phyloP scores from a whole-genome alignment of 2,888 invertebrate species.

The Heteropelma amictum region DNA sequence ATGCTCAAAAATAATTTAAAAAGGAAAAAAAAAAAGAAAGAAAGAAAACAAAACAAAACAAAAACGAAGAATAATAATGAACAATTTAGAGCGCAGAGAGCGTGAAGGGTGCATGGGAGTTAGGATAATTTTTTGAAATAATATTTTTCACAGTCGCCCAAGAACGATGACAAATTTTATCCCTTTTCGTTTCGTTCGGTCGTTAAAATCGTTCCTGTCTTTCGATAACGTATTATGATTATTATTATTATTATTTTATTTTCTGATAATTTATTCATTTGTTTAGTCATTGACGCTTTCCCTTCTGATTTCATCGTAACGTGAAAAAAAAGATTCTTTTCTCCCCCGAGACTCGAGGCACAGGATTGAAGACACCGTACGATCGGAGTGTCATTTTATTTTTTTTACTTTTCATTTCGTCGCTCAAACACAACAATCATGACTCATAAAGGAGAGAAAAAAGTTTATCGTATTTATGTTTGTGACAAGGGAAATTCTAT shows the following conservation, averaged over 20 bases:
- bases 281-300: background rate
- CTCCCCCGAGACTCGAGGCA: no score
- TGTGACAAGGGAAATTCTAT: slow-evolving; percentile 76
- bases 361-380: no score
- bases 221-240: slow-evolving; percentile 31
- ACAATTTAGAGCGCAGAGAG: slow-evolving; percentile 13
- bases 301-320: background rate
- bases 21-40: background rate
- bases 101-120: slow-evolving; percentile 10
- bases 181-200: slow-evolving; percentile 30
- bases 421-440: no score
- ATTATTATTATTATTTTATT: slow-evolving; percentile 45
- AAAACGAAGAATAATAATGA: slow-evolving; percentile 12
- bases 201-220: slow-evolving; percentile 28
- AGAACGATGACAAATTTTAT: slow-evolving; percentile 1
- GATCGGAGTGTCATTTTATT: no score
- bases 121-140: slow-evolving; percentile 36
- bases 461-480: slow-evolving; percentile 76
- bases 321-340: no score
- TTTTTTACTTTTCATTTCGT: no score
- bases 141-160: background rate
- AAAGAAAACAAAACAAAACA: background rate
- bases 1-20: slow-evolving; percentile 62
- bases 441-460: slow-evolving; percentile 18
- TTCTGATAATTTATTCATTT: background rate